Evolutionary conservation across 2,888 invertebrate genomes (phyloP).

Genomic region (Luffia ferchaultella): DNA sequence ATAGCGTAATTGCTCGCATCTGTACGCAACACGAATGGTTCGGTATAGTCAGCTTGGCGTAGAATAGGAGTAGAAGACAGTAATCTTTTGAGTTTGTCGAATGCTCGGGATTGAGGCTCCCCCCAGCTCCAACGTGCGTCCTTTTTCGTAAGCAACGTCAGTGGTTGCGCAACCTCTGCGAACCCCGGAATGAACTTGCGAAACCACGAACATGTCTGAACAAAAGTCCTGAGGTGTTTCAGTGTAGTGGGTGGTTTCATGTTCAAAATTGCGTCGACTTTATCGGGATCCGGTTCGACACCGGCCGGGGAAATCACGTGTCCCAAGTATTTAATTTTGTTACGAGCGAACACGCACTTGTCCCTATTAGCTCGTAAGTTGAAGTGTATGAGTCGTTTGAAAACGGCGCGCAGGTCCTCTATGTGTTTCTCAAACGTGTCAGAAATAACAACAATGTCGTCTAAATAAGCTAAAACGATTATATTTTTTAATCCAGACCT

Average conservation of each 20-base stretch:
- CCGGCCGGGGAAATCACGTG: conserved; percentile 6
- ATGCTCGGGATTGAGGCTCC: conserved; percentile 13
- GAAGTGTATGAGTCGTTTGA: conserved; percentile 7
- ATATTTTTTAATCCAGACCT: conserved; percentile 10
- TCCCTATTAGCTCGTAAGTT: conserved; percentile 12
- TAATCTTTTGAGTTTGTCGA: conserved; percentile 12
- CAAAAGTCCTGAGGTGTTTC: conserved; percentile 13
- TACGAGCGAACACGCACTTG: conserved; percentile 1
- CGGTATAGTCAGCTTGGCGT: conserved; percentile 10
- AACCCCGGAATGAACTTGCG: conserved; percentile 12
- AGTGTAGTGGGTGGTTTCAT: conserved; percentile 3
- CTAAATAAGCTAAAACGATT: conserved; percentile 15
- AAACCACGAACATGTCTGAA: conserved; percentile 19
- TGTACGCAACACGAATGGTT: conserved; percentile 14
- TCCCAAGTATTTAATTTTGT: conserved; percentile 1
- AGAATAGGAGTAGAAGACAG: conserved; percentile 14
- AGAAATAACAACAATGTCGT: conserved; percentile 17
- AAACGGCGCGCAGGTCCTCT: conserved; percentile 10
- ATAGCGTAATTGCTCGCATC: conserved; percentile 16
- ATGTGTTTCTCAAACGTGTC: conserved; percentile 12
- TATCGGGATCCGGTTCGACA: conserved; percentile 8
- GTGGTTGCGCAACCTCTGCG: conserved; percentile 20
- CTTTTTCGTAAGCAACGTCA: conserved; percentile 22
- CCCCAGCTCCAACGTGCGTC: conserved; percentile 20
- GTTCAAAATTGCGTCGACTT: conserved; percentile 6